These are phyloP conservation scores for Stylophora pistillata DNA, from an alignment of 64 coral and sea anemone genomes.

Conservation along the genomic window DNA sequence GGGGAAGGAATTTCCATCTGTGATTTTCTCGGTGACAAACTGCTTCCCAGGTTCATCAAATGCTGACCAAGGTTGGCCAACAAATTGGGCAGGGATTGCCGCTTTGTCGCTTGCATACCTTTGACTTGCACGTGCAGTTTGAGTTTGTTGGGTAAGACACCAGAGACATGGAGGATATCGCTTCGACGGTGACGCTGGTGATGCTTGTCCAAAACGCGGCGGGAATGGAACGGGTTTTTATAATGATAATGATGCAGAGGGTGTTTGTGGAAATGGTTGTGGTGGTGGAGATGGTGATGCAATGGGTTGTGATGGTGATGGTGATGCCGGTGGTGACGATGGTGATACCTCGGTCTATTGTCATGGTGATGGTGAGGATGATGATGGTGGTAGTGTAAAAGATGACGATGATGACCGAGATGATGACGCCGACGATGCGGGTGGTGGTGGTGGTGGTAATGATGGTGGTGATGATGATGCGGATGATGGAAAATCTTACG, in stretches of 20 bases:
- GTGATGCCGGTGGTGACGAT: neutral
- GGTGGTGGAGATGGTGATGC: neutral
- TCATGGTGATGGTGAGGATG: neutral
- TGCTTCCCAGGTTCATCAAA: constrained; percentile 19
- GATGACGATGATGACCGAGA: neutral
- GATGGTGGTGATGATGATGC: neutral
- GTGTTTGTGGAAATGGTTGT: neutral
- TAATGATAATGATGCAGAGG: too few relatives aligned
- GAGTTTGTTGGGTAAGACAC: neutral
- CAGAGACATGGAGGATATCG: neutral
- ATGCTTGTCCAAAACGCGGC: neutral
- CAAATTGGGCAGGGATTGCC: constrained; percentile 27
- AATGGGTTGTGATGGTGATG: neutral
- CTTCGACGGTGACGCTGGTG: constrained; percentile 3
- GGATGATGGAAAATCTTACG: constrained; percentile 25
- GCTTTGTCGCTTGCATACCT: neutral
- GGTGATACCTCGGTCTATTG: neutral
- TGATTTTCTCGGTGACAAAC: neutral
- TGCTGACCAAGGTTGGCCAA: constrained; percentile 28
- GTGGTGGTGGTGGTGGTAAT: neutral
- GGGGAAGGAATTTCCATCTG: neutral
- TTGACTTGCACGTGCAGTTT: constrained; percentile 14
- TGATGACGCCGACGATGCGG: neutral
- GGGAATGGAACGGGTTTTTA: neutral
- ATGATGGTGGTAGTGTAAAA: neutral